These are phyloP conservation scores for Chironomus striatipennis DNA, from an alignment of 1,140 invertebrate species.

Conservation along the genomic window DNA sequence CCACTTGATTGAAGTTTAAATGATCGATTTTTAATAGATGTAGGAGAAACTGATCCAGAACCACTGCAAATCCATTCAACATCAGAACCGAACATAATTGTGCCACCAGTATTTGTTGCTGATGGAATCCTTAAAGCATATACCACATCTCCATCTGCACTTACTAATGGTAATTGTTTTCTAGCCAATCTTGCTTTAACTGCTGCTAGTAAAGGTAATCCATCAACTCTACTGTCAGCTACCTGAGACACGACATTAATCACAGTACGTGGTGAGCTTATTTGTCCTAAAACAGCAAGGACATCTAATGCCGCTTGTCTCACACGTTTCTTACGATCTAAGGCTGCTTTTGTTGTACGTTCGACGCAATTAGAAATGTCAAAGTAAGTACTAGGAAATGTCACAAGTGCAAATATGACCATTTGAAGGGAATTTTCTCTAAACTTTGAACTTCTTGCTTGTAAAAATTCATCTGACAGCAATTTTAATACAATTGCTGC, in stretches of 20 bases:
- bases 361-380: slow-evolving; percentile 54
- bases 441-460: slow-evolving; percentile 57
- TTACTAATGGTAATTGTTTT: slow-evolving; percentile 54
- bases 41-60: slow-evolving; percentile 47
- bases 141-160: slow-evolving; percentile 56
- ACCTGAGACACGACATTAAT: slow-evolving; percentile 43
- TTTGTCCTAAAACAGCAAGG: slow-evolving; percentile 65
- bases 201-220: slow-evolving; percentile 42
- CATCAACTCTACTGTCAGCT: slow-evolving; percentile 39
- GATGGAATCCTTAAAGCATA: slow-evolving; percentile 50
- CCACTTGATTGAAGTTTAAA: slow-evolving; percentile 28
- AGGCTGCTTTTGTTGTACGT: slow-evolving; percentile 48
- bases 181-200: slow-evolving; percentile 50
- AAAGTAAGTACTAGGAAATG: slow-evolving; percentile 73
- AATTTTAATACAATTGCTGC: slow-evolving; percentile 53
- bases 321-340: slow-evolving; percentile 61
- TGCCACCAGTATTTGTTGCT: neutral
- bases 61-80: slow-evolving; percentile 58
- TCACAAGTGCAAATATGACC: slow-evolving; percentile 63
- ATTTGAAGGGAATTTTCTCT: slow-evolving; percentile 70
- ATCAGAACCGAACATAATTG: slow-evolving; percentile 45
- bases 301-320: slow-evolving; percentile 73
- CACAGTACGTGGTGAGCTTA: slow-evolving; percentile 48
- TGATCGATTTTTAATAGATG: slow-evolving; percentile 38
- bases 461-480: slow-evolving; percentile 52